These are phyloP conservation scores for Falco naumanni DNA, from an alignment of 2,797 vertebrate genomes.

Conservation along the genomic window DNA sequence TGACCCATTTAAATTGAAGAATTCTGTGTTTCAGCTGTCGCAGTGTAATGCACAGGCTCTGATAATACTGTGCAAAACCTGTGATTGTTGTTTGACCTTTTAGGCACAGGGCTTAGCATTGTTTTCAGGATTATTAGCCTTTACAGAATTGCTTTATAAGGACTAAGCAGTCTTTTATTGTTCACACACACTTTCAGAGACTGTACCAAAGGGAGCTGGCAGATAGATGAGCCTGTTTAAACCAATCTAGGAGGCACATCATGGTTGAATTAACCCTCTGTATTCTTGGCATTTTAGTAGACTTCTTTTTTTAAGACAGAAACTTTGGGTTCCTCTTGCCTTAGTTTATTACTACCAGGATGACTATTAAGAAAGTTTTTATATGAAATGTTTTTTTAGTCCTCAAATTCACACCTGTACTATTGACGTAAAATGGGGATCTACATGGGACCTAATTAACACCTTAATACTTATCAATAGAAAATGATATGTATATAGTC, in stretches of 20 bases:
- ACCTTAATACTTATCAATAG: not conserved
- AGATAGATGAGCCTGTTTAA: not conserved
- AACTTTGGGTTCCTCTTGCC: not conserved
- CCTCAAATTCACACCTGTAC: not conserved
- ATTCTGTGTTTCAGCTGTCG: not conserved
- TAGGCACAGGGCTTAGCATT: not conserved
- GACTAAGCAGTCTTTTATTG: not conserved
- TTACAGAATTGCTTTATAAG: not conserved
- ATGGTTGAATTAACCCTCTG: not conserved
- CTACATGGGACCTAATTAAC: not conserved
- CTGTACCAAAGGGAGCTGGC: not conserved
- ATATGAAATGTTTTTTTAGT: not conserved
- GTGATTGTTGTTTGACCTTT: not conserved
- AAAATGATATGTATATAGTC: not conserved
- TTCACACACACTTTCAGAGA: not conserved
- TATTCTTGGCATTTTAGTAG: not conserved
- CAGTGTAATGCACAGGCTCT: not conserved
- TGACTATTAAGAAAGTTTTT: not conserved
- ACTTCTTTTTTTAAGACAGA: not conserved
- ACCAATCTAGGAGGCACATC: not conserved
- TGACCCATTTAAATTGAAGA: not conserved
- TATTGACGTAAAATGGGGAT: not conserved
- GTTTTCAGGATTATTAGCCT: not conserved
- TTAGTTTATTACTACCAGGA: not conserved
- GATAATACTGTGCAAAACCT: not conserved